Conservation (phyloP, 2,888 invertebrate species). For the Thecocarcelia acutangulata region DNA sequence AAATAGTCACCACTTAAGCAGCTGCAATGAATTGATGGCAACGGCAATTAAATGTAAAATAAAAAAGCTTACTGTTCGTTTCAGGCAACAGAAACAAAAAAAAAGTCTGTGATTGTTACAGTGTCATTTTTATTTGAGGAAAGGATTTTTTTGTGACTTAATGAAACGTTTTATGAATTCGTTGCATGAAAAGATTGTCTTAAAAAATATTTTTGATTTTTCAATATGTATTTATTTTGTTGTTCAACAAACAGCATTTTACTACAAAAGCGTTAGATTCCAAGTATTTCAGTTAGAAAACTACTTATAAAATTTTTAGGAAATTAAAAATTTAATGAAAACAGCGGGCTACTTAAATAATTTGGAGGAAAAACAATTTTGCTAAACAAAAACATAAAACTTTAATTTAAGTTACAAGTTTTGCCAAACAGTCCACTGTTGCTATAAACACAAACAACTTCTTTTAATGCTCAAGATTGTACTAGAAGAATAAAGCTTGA, state of each 20-base stretch:
- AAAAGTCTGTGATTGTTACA: conserved; percentile 32
- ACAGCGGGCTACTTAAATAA: conserved; percentile 29
- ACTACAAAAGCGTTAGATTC: conserved; percentile 62
- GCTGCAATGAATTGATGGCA: not conserved
- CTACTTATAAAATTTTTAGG: conserved; percentile 42
- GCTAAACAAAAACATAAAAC: not conserved
- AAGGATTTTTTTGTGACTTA: conserved; percentile 36
- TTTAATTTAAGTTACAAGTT: not conserved
- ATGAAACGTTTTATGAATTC: conserved; percentile 31
- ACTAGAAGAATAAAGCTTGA: conserved; percentile 38
- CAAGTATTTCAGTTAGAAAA: conserved; percentile 55
- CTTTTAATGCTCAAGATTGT: conserved; percentile 29
- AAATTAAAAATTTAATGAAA: not conserved
- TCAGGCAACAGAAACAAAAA: conserved; percentile 25
- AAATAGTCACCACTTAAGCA: conserved; percentile 3
- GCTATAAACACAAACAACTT: not conserved
- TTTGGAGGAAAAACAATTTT: not conserved
- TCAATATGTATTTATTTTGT: conserved; percentile 7
- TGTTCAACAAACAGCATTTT: conserved; percentile 24
- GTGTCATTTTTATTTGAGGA: conserved; percentile 3
- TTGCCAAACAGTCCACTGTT: conserved; percentile 20
- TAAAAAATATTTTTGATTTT: conserved; percentile 17
- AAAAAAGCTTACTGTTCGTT: conserved; percentile 22
- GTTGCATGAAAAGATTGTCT: conserved; percentile 16
- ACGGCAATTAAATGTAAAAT: conserved; percentile 4